A percentile compares a stretch with the other conserved stretches of the same genome.
These are phyloP conservation scores for Chelonus formosanus DNA, from an alignment of 2,888 invertebrate species.

Conservation along the genomic window DNA sequence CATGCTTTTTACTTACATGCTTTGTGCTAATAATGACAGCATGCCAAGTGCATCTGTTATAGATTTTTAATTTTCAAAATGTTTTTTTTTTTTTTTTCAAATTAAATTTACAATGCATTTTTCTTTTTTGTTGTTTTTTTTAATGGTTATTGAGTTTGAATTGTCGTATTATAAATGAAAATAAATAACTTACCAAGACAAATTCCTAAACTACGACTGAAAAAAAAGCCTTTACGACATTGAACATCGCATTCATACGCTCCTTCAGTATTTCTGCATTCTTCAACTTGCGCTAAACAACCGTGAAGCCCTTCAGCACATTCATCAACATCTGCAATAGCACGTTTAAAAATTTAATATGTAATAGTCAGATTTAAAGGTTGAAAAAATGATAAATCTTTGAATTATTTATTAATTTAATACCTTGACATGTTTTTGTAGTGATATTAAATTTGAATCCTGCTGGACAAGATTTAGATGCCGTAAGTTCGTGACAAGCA, in stretches of 20 bases:
- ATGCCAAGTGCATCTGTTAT: slow-evolving; percentile 34
- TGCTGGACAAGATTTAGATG: slow-evolving; percentile 66
- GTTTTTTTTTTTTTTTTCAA: slow-evolving; percentile 2
- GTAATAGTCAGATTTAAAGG: not conserved
- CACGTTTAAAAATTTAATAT: not conserved
- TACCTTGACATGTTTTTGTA: slow-evolving; percentile 67
- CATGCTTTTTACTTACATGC: slow-evolving; percentile 35
- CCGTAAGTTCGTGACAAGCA: slow-evolving; percentile 64
- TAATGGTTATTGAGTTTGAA: too few relatives aligned
- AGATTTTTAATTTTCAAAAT: slow-evolving; percentile 3
- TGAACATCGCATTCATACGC: slow-evolving; percentile 65
- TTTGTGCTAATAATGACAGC: slow-evolving; percentile 21
- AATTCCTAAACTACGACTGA: slow-evolving; percentile 47
- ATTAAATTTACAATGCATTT: too few relatives aligned
- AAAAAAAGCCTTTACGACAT: slow-evolving; percentile 55
- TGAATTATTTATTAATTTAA: slow-evolving; percentile 28
- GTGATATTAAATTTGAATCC: slow-evolving; percentile 69
- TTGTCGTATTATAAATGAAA: too few relatives aligned
- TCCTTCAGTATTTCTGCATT: slow-evolving; percentile 64
- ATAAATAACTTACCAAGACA: slow-evolving; percentile 54
- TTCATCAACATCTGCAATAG: slow-evolving; percentile 77
- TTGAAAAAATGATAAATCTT: too few relatives aligned
- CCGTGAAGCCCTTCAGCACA: slow-evolving; percentile 72
- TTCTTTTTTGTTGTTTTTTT: too few relatives aligned
- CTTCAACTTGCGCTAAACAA: slow-evolving; percentile 67